Base-by-base conservation (phyloP, 2,888 invertebrate species). In the Yponomeuta sedellus region DNA sequence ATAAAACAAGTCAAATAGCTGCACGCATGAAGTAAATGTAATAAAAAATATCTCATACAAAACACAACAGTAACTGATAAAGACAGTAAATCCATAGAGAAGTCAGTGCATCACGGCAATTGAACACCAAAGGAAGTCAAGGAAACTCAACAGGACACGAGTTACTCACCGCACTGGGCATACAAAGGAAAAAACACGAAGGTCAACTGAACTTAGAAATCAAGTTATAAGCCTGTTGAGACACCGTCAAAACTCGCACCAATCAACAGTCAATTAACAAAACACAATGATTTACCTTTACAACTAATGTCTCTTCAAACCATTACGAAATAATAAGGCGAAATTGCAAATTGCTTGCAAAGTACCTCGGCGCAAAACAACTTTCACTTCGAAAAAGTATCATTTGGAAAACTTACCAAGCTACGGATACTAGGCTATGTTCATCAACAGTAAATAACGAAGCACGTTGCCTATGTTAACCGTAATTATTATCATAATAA, bases 361-460 rank as follows among this genome's bases (percentile, higher is more conserved):
- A 52, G 44, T 52, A 52, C 16, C 16, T 34, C 34, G 16, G 16
- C 12, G 44, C 16, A 63, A 76, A 88, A 88, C 59, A 62, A 62
- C 62, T 88, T 88, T 88, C 88, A 85, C 88, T 77, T 73, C 0
- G n/a, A 20, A 71, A 71, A 75, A 71, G 69, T 70, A 19, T 64
- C 64, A 66, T 68, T 70, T 68, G 63, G 69, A 70, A 44, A 57
- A 59, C 68, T 73, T 79, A 88, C 88, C 86, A 85, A 84, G 73
- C 71, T 71, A 73, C 75, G 74, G 75, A 76, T 70, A 68, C 72
- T 73, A 68, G 67, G 68, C 68, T 67, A 72, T 73, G 71, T 73
- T 77, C 67, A 72, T 77, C 75, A 72, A 77, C 70, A 72, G 77
- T 71, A 78, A 82, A 80, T 83, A 75, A 67, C 75, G 75, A 76